A percentile compares a stretch with the other conserved stretches of the same genome.
These are phyloP conservation scores for Phycodurus eques DNA, from an alignment of 2,113 vertebrate genomes.

Conservation along the genomic window DNA sequence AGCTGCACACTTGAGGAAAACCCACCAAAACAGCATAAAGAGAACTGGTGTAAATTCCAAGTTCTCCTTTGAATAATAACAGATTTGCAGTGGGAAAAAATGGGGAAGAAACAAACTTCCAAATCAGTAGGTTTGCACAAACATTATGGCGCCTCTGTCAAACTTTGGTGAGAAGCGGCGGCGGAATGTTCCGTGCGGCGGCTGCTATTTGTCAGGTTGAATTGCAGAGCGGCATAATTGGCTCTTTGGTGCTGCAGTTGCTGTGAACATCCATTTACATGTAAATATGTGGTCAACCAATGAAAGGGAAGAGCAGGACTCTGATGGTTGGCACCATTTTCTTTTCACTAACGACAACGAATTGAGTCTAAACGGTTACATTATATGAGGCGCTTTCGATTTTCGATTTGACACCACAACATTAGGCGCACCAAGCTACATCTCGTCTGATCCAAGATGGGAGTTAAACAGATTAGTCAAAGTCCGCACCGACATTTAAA, in stretches of 20 bases:
- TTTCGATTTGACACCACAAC: neutral
- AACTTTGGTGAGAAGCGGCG: conserved; percentile 32
- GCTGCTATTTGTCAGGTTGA: conserved; percentile 41
- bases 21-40: conserved; percentile 18
- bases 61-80: conserved; percentile 64
- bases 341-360: neutral
- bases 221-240: conserved; percentile 36
- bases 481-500: neutral
- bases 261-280: conserved; percentile 39
- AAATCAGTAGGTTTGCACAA: conserved; percentile 49
- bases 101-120: conserved; percentile 52
- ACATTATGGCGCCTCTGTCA: conserved; percentile 53
- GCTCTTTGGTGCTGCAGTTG: conserved; percentile 21
- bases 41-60: conserved; percentile 49
- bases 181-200: conserved; percentile 30
- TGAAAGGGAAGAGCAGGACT: conserved; percentile 5
- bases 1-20: conserved; percentile 22
- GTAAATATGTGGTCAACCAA: conserved; percentile 36
- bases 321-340: conserved; percentile 16
- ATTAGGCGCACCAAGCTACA: neutral
- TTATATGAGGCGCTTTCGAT: neutral
- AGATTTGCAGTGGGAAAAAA: conserved; percentile 50
- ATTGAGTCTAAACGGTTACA: neutral
- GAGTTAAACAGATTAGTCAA: no score
- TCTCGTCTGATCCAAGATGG: neutral